A percentile compares a stretch with the other conserved stretches of the same genome.
Conservation (phyloP, 2,797 vertebrate species). For the Orestias chungarensis region DNA sequence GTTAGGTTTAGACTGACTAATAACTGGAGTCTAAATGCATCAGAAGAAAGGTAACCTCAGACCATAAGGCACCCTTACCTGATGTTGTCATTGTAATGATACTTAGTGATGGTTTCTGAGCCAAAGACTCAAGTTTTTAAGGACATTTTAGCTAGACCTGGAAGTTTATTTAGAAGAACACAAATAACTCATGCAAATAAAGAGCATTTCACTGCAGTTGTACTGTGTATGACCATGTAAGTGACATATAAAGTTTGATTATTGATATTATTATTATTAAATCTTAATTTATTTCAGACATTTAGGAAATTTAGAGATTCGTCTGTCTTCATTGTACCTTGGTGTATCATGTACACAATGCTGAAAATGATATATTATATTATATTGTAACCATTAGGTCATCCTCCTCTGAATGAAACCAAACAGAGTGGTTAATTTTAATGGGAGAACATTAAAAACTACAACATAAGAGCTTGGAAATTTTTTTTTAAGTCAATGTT, state of each 20-base stretch:
- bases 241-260: no score
- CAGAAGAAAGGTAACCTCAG: neutral
- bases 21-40: neutral
- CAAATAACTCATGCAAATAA: no score
- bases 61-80: neutral
- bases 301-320: neutral
- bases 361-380: no score
- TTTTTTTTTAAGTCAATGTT: constrained; percentile 72
- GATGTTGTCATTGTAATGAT: neutral
- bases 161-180: neutral
- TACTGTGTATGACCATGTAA: no score
- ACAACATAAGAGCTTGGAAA: constrained; percentile 63
- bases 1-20: neutral
- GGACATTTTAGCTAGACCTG: neutral
- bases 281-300: neutral
- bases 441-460: constrained; percentile 72
- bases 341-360: neutral
- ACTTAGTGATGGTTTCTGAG: neutral
- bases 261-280: no score
- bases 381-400: neutral
- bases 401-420: constrained; percentile 41
- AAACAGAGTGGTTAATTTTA: constrained; percentile 78
- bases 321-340: no score
- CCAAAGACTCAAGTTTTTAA: neutral
- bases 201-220: no score